Percentiles rank a stretch among this genome's conserved stretches.
Evolutionary conservation across 2,888 invertebrate genomes (phyloP).

Genomic region (Agapostemon virescens): DNA sequence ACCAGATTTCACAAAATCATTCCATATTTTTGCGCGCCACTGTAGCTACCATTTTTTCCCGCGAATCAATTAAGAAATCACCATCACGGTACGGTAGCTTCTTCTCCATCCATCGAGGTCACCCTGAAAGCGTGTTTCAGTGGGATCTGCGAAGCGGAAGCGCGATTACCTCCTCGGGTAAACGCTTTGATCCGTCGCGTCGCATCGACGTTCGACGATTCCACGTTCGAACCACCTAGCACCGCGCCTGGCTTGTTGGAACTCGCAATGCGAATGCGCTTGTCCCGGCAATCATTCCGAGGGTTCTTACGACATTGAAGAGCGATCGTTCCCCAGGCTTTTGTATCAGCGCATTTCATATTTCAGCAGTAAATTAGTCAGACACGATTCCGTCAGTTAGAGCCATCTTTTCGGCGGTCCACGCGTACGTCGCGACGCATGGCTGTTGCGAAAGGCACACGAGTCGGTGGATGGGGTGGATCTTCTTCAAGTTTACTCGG

Average conservation of each 20-base stretch:
- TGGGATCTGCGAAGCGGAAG: neutral
- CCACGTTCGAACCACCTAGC: neutral
- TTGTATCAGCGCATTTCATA: neutral
- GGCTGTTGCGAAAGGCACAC: neutral
- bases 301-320: conserved; percentile 38
- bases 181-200: neutral
- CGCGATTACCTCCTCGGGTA: neutral
- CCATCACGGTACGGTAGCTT: neutral
- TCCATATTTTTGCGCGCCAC: too few relatives aligned
- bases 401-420: neutral
- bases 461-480: neutral
- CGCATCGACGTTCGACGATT: neutral
- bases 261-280: conserved; percentile 29
- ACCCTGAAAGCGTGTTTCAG: neutral
- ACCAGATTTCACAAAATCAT: too few relatives aligned
- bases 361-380: too few relatives aligned
- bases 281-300: conserved; percentile 27
- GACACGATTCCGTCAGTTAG: conserved; percentile 9
- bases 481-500: conserved; percentile 14
- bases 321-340: conserved; percentile 33
- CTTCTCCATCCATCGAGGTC: neutral
- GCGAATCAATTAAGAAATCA: neutral
- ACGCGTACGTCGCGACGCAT: conserved; percentile 14
- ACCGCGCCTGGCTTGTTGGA: too few relatives aligned
- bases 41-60: neutral